Percentiles rank a stretch among this genome's conserved stretches.
Conservation (phyloP, 2,797 vertebrate species). For the Eulemur coronatus region DNA sequence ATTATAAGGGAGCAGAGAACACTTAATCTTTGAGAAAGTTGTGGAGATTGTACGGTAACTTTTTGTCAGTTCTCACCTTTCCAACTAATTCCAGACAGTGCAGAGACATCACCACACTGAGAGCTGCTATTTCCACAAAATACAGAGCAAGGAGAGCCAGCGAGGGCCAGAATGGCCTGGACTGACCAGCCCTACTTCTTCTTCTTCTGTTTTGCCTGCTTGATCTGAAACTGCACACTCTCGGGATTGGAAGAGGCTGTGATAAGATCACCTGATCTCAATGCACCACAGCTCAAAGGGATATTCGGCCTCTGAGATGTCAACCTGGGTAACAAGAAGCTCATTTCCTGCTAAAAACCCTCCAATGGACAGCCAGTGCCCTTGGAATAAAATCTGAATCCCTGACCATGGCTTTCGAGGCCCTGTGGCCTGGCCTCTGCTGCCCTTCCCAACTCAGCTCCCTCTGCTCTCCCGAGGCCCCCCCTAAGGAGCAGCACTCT, state of each 20-base stretch:
- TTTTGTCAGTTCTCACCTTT: background rate
- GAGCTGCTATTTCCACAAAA: background rate
- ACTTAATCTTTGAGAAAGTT: background rate
- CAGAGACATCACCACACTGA: background rate
- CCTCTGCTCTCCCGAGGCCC: rapidly evolving
- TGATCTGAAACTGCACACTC: background rate
- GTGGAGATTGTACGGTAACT: background rate
- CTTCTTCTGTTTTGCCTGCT: background rate
- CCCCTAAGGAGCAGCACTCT: background rate
- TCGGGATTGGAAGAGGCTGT: background rate
- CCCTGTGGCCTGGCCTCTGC: background rate
- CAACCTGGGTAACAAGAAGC: background rate
- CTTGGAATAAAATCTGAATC: background rate
- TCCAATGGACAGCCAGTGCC: background rate
- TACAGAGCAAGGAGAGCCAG: rapidly evolving
- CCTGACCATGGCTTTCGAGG: background rate
- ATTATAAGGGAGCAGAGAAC: background rate
- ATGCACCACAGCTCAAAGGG: background rate
- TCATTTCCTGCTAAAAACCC: background rate
- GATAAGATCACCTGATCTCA: background rate
- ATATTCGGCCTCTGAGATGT: background rate
- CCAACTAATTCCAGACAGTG: background rate
- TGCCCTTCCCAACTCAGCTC: background rate
- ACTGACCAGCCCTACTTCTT: background rate
- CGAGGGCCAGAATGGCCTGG: background rate